These are phyloP conservation scores for Anas capensis DNA, from an alignment of 2,797 vertebrate genomes.

Conservation along the genomic window DNA sequence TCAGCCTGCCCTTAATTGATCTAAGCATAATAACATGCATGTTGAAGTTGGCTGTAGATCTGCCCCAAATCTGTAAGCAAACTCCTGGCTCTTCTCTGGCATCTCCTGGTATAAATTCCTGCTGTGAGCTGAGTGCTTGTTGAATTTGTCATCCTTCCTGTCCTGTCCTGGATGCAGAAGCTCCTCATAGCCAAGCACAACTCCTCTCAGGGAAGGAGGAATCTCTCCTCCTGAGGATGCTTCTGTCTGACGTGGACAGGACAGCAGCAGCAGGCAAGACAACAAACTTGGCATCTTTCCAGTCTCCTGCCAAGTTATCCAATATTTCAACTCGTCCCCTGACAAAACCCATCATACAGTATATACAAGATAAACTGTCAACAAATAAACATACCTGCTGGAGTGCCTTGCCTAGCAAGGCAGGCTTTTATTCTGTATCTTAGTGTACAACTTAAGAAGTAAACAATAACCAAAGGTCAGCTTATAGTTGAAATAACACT, in stretches of 20 bases:
- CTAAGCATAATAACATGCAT: not conserved
- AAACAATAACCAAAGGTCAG: not conserved
- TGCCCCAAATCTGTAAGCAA: not conserved
- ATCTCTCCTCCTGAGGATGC: not conserved
- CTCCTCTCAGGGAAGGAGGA: not conserved
- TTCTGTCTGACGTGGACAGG: not conserved
- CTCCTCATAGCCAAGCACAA: not conserved
- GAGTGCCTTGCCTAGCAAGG: not conserved
- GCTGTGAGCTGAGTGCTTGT: not conserved
- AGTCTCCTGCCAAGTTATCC: conserved; percentile 26
- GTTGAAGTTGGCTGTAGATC: not conserved
- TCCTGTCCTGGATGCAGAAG: not conserved
- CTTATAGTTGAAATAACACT: not conserved
- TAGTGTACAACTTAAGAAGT: not conserved
- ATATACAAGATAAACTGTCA: conserved; percentile 5
- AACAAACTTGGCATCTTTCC: conserved; percentile 33
- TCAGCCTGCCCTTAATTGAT: not conserved
- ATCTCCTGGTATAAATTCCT: not conserved
- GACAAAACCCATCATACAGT: conserved; percentile 25
- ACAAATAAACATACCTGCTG: conserved; percentile 1
- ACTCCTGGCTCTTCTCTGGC: not conserved
- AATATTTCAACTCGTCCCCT: conserved; percentile 20
- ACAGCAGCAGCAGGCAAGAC: conserved; percentile 13
- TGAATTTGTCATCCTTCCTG: not conserved
- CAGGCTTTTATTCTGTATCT: not conserved